These are phyloP conservation scores for Latrodectus geometricus DNA, from an alignment of 1,140 invertebrate genomes.

Conservation along the genomic window DNA sequence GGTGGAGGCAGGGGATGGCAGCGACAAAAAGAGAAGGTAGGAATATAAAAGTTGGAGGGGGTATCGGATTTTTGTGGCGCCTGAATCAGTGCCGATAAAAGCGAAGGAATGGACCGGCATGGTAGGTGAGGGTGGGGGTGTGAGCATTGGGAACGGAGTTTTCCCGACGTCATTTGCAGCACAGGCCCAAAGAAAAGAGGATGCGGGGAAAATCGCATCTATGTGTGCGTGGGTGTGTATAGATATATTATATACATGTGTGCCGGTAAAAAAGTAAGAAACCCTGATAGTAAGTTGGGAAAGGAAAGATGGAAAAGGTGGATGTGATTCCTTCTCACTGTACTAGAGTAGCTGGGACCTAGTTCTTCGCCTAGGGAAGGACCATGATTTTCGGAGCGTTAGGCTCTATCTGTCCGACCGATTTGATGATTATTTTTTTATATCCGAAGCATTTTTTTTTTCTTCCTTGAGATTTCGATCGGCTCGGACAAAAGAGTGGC, in stretches of 20 bases:
- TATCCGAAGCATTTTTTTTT: not conserved
- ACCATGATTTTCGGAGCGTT: not conserved
- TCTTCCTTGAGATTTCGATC: not conserved
- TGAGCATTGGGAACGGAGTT: constrained; percentile 13
- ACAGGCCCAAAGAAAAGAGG: constrained; percentile 22
- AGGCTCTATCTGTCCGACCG: not conserved
- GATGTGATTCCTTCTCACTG: not conserved
- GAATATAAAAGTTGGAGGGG: constrained; percentile 40
- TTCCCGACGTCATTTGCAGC: constrained; percentile 35
- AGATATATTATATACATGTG: constrained; percentile 13
- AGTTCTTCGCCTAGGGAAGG: not conserved
- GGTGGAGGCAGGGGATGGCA: not conserved
- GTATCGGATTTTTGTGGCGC: constrained; percentile 58
- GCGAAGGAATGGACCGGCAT: not conserved
- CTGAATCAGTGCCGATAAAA: constrained; percentile 53
- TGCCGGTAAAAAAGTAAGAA: not conserved
- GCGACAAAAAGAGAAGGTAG: constrained; percentile 15
- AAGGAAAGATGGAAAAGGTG: not conserved
- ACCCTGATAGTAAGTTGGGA: not conserved
- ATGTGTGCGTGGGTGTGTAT: constrained; percentile 19
- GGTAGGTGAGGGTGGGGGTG: not conserved
- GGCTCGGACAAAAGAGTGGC: constrained; percentile 8
- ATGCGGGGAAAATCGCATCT: not conserved
- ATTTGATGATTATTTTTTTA: not conserved
- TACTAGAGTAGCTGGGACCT: not conserved